Evolutionary conservation across 2,888 invertebrate genomes (phyloP).

Genomic region (Brenthis daphne): DNA sequence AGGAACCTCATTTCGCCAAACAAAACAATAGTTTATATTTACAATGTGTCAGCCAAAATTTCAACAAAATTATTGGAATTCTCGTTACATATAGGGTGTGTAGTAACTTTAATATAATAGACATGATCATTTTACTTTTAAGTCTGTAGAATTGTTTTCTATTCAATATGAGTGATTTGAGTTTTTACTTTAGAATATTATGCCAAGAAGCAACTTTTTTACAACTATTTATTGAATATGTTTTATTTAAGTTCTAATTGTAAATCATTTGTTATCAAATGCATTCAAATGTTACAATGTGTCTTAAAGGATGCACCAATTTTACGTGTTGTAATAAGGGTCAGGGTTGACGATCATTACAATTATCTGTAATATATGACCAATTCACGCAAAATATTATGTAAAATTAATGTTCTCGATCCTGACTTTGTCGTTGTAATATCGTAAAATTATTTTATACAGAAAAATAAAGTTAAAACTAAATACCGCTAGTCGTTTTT

Average conservation of each 20-base stretch:
- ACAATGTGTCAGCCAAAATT: no score
- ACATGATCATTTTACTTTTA: constrained; percentile 4
- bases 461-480: constrained; percentile 33
- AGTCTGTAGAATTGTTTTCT: constrained; percentile 6
- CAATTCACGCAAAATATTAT: constrained; percentile 5
- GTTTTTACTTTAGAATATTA: not conserved
- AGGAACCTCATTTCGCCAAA: no score
- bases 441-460: constrained; percentile 44
- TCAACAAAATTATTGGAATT: not conserved
- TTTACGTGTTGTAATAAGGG: constrained; percentile 6
- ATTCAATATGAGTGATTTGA: not conserved
- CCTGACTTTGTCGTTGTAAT: constrained; percentile 24
- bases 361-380: constrained; percentile 12
- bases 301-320: constrained; percentile 3
- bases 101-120: not conserved
- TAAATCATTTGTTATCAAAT: constrained; percentile 1
- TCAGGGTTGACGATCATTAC: constrained; percentile 1
- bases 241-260: constrained; percentile 3
- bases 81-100: not conserved
- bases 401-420: not conserved
- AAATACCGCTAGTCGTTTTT: not conserved
- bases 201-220: constrained; percentile 7
- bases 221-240: constrained; percentile 16
- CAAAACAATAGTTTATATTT: no score
- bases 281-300: not conserved